Evolutionary conservation across 2,888 invertebrate genomes (phyloP), one percentile per base, ranked within the genome.

Genomic region (Xylota segnis): DNA sequence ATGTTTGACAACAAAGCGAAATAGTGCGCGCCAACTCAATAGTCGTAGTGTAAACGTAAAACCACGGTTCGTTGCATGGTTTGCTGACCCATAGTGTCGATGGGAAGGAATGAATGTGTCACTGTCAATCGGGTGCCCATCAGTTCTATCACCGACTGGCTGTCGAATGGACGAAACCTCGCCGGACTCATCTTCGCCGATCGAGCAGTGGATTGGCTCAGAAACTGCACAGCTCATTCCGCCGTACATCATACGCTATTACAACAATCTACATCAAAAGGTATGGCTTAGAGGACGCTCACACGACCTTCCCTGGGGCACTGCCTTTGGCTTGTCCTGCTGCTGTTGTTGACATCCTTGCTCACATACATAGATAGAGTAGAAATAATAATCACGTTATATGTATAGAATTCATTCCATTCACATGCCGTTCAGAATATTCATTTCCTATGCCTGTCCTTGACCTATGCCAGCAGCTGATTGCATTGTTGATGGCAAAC

Each of bases 221-320:
- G 95, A 95, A 91, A 95, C 95, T 63, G 94, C 94, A 88, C 93
- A 93, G 50, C 93, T 94, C 7, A 90, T 95, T 90, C 95, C 95
- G 10, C 93, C 94, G 2, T 94, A 95, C 90, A 94, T 95, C 89
- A 94, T 94, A 91, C 94, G 95, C 90, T 95, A 95, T 91, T 95
- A 95, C 90, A 93, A 94, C 89, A 94, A 94, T 89, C 88, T 91
- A 50, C 92, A 92, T 88, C 90, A 90, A 79, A 90, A 92, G 91
- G 92, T 92, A 91, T 89, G 40, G 52, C 47, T 66, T 47, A 79
- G 61, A 34, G 14, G 16, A 59, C 59, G 75, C 34, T 54, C 9
- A 58, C 18, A 56, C 29, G 66, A 43, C 72, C 71, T 82, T 82
- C 50, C 82, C 27, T 52, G 12, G 12, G 61, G 76, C 59, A 9